A percentile compares a stretch with the other conserved stretches of the same genome.
Conservation (phyloP, 2,113 vertebrate species). For the Chrysochloris asiatica region DNA sequence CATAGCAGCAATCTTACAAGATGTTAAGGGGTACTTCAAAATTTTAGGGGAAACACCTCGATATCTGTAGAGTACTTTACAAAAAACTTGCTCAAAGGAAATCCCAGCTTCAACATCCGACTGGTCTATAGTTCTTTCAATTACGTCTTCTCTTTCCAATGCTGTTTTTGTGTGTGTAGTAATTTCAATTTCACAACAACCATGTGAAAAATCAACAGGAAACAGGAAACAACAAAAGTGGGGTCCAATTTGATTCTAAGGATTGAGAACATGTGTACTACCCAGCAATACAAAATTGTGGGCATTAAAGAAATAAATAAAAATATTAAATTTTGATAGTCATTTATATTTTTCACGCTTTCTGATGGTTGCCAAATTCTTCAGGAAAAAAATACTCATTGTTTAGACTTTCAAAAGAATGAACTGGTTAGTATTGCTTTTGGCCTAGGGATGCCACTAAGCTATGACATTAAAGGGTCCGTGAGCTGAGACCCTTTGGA, state of each 20-base stretch:
- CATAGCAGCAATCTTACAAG: too few relatives aligned
- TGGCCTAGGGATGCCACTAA: not conserved
- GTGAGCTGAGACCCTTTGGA: not conserved
- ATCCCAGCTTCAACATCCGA: not conserved
- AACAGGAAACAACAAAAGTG: not conserved
- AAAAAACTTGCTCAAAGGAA: not conserved
- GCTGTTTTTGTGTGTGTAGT: not conserved
- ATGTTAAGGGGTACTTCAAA: too few relatives aligned
- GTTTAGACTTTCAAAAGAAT: not conserved
- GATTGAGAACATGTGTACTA: not conserved
- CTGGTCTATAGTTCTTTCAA: not conserved
- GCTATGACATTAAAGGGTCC: not conserved
- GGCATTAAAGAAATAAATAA: not conserved
- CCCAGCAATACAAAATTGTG: not conserved
- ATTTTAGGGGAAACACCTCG: too few relatives aligned
- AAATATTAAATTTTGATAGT: not conserved
- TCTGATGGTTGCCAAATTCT: not conserved
- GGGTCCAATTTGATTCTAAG: not conserved
- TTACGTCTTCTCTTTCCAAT: not conserved
- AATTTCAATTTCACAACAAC: not conserved
- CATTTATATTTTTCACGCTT: not conserved
- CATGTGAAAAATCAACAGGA: not conserved
- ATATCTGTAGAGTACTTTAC: too few relatives aligned
- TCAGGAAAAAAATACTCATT: not conserved
- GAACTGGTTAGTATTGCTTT: not conserved